phyloP scores from a whole-genome alignment of 2,113 vertebrate genomes.

The Zosterops pallidus region DNA sequence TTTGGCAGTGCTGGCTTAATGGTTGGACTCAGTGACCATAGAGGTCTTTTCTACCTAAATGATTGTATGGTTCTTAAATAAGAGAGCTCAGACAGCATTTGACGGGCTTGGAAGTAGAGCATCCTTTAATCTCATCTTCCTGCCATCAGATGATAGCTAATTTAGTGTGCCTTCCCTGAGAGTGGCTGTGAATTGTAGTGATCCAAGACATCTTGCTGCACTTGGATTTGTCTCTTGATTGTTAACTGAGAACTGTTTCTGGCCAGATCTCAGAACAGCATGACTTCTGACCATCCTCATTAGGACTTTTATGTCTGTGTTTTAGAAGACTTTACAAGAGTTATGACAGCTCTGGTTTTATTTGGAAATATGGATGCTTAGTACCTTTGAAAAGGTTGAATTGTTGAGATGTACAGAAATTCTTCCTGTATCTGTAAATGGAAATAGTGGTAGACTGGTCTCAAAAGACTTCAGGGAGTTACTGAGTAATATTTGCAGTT shows the following conservation, averaged over 20 bases:
- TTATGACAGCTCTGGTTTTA: not conserved
- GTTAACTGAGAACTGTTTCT: not conserved
- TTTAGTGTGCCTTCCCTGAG: not conserved
- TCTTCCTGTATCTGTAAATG: not conserved
- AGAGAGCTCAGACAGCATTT: not conserved
- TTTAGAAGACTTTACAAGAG: not conserved
- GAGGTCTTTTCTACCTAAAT: not conserved
- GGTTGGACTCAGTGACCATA: not conserved
- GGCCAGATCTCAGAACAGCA: not conserved
- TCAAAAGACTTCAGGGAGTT: not conserved
- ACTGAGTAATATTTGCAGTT: not conserved
- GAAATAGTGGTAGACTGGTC: not conserved
- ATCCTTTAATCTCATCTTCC: not conserved
- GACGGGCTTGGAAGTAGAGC: not conserved
- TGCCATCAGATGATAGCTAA: not conserved
- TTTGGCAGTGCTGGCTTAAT: not conserved
- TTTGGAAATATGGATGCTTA: not conserved
- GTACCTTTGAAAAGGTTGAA: not conserved
- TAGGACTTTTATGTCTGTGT: not conserved
- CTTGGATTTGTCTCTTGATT: not conserved
- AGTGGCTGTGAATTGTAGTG: not conserved
- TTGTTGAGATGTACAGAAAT: not conserved
- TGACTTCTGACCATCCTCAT: not conserved
- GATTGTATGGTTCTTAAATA: not conserved
- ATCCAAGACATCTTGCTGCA: not conserved